A percentile compares a stretch with the other conserved stretches of the same genome.
Evolutionary conservation across 2,113 vertebrate species (phyloP).

Genomic region (Vidua chalybeata): DNA sequence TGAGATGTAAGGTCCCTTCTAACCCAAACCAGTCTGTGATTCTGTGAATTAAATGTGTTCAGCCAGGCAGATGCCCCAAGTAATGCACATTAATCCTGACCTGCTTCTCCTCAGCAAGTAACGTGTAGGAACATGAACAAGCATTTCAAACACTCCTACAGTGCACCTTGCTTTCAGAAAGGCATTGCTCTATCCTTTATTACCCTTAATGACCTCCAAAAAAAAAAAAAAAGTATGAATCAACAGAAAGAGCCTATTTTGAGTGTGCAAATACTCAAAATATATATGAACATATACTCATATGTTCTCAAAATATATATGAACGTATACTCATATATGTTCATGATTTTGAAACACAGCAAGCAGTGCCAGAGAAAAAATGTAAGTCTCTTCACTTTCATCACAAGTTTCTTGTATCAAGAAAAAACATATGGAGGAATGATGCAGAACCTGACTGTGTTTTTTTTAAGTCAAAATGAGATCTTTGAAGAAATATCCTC

Average conservation of each 20-base stretch:
- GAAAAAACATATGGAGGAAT: not conserved
- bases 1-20: not conserved
- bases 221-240: not conserved
- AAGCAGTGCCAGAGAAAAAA: not conserved
- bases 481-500: not conserved
- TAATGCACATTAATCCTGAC: not conserved
- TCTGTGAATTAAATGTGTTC: not conserved
- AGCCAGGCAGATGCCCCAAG: not conserved
- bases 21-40: not conserved
- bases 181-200: not conserved
- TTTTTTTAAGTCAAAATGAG: constrained; percentile 3
- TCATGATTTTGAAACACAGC: not conserved
- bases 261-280: not conserved
- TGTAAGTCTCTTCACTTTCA: not conserved
- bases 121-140: not conserved
- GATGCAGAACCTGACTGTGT: not conserved
- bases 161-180: not conserved
- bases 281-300: too few relatives aligned
- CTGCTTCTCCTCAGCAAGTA: not conserved
- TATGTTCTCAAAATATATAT: too few relatives aligned
- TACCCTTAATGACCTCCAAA: not conserved
- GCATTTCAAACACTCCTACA: constrained; percentile 21
- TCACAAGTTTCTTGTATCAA: not conserved
- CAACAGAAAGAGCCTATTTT: not conserved
- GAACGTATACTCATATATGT: too few relatives aligned